These are phyloP conservation scores for Delphinapterus leucas DNA, from an alignment of 2,113 vertebrate species.

Conservation along the genomic window DNA sequence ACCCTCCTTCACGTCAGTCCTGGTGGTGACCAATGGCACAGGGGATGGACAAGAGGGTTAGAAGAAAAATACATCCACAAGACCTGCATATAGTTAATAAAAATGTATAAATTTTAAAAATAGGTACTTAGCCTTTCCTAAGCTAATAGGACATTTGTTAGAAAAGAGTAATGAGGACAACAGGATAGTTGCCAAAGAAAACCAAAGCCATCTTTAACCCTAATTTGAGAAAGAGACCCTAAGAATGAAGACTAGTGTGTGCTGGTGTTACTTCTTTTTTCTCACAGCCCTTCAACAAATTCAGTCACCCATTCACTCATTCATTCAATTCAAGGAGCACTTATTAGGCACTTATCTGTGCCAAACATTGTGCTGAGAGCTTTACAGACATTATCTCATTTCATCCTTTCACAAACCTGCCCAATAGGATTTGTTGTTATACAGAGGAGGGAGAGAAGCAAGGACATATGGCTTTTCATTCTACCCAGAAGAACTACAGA, in stretches of 20 bases:
- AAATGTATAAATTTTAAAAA: background rate
- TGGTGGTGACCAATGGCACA: background rate
- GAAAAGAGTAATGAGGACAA: background rate
- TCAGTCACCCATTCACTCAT: background rate
- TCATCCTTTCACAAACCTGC: background rate
- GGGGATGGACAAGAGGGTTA: background rate
- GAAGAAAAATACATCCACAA: background rate
- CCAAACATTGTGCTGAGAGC: background rate
- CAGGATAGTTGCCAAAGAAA: background rate
- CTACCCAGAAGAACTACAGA: background rate
- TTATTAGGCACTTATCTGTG: background rate
- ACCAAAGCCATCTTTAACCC: background rate
- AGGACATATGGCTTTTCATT: background rate
- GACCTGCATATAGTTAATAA: background rate
- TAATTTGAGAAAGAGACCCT: background rate
- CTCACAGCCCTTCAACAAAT: background rate
- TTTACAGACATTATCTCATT: background rate
- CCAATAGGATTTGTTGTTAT: fast-evolving
- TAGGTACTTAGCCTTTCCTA: background rate
- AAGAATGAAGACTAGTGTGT: background rate
- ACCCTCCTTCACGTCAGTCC: background rate
- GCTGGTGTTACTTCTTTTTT: background rate
- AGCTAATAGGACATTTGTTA: background rate
- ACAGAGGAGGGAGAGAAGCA: background rate
- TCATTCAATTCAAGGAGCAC: background rate